Percentiles rank a stretch among this genome's conserved stretches.
Conservation (phyloP, 64 coral and sea anemone species). For the Dendronephthya gigantea region DNA sequence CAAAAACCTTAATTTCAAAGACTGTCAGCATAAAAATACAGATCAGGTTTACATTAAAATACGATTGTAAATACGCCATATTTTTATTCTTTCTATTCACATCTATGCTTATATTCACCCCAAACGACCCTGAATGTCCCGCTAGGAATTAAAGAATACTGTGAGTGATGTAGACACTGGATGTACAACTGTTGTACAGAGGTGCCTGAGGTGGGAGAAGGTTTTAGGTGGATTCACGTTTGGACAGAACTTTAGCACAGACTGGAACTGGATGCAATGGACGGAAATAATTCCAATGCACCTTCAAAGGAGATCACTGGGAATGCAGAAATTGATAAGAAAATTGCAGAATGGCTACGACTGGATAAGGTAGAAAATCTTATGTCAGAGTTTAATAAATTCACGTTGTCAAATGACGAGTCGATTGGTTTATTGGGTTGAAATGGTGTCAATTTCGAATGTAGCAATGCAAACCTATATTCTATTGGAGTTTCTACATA, state of each 20-base stretch:
- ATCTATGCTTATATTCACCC: neutral
- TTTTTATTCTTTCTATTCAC: neutral
- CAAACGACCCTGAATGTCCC: neutral
- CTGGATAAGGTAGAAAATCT: conserved; percentile 62
- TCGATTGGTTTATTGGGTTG: too few species aligned
- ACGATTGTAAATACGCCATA: neutral
- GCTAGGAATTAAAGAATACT: neutral
- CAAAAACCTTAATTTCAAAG: neutral
- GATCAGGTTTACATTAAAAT: neutral
- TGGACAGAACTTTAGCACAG: too few species aligned
- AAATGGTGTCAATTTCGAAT: too few species aligned
- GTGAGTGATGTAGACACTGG: too few species aligned
- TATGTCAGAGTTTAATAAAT: neutral
- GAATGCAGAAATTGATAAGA: conserved; percentile 53
- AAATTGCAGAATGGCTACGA: conserved; percentile 74
- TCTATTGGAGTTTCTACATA: too few species aligned
- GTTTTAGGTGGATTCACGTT: too few species aligned
- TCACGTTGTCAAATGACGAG: too few species aligned
- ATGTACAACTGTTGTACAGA: too few species aligned
- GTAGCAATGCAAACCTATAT: too few species aligned
- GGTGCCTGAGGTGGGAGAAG: too few species aligned
- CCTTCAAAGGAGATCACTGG: conserved; percentile 39
- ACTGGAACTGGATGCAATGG: neutral
- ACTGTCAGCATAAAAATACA: neutral
- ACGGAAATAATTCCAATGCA: neutral